A percentile compares a stretch with the other conserved stretches of the same genome.
phyloP scores from a whole-genome alignment of 2,888 invertebrate species.

The Reticulitermes lucifugus region DNA sequence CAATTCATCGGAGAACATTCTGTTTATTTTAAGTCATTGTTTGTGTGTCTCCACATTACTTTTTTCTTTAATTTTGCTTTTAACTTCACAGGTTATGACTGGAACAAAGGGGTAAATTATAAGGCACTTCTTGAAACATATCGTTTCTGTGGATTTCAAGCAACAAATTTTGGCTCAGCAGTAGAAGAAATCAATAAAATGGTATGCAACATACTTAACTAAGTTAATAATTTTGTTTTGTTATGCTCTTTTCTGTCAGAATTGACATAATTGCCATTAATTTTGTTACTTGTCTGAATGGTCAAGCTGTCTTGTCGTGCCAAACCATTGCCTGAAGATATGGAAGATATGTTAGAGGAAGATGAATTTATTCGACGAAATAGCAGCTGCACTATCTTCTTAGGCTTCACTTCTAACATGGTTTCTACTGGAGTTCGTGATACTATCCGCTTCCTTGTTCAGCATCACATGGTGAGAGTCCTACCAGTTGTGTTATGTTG shows the following conservation, averaged over 20 bases:
- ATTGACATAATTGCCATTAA: not conserved
- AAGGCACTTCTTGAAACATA: conserved; percentile 85
- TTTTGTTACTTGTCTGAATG: not conserved
- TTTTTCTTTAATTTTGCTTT: not conserved
- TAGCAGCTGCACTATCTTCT: conserved; percentile 92
- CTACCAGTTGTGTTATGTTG: not conserved
- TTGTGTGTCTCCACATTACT: no score
- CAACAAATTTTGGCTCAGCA: conserved; percentile 93
- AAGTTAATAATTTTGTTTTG: no score
- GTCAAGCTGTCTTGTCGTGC: conserved; percentile 64
- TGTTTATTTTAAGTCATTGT: no score
- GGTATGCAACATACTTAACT: conserved; percentile 64
- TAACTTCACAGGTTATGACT: conserved; percentile 83
- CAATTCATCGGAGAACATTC: no score
- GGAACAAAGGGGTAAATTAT: conserved; percentile 90
- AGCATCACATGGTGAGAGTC: conserved; percentile 78
- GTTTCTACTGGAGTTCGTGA: conserved; percentile 96
- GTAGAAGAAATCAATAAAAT: conserved; percentile 93
- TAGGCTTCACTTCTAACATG: conserved; percentile 98
- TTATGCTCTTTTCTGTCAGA: no score
- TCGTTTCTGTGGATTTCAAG: conserved; percentile 92
- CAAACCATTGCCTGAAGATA: conserved; percentile 74
- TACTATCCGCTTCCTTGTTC: conserved; percentile 86
- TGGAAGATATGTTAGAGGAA: conserved; percentile 75
- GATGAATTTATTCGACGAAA: conserved; percentile 84